Conservation (phyloP, 2,113 vertebrate genomes). For the Columba janthina region DNA sequence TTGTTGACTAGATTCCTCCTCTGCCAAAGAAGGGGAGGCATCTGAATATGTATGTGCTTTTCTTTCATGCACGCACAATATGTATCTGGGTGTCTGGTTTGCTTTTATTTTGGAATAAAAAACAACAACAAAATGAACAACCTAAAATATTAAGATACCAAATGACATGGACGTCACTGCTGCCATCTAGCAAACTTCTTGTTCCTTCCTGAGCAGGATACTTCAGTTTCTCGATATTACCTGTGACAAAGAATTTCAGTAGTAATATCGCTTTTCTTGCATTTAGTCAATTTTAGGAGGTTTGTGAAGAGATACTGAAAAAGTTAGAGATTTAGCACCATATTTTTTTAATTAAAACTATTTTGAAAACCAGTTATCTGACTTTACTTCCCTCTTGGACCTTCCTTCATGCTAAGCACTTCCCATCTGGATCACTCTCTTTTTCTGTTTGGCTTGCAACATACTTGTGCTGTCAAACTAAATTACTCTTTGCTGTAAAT, state of each 20-base stretch:
- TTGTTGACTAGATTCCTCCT: background rate
- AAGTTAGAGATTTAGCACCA: background rate
- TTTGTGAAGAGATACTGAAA: background rate
- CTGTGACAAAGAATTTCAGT: background rate
- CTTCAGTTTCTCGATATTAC: background rate
- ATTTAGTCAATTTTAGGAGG: background rate
- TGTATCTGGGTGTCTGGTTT: background rate
- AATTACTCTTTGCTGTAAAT: constrained; percentile 44
- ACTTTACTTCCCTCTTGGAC: background rate
- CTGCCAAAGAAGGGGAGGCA: background rate
- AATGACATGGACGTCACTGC: background rate
- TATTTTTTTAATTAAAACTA: background rate
- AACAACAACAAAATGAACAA: background rate
- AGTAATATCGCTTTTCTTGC: background rate
- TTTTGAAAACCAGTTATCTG: background rate
- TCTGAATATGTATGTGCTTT: background rate
- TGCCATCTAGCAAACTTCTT: background rate
- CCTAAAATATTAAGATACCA: background rate
- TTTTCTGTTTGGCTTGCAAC: background rate
- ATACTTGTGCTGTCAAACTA: background rate
- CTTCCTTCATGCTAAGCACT: background rate
- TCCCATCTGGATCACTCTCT: background rate
- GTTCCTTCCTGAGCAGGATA: background rate
- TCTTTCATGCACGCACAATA: background rate
- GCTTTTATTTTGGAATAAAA: background rate